These are phyloP conservation scores for Hoplostethus atlanticus DNA, from an alignment of 2,797 vertebrate genomes.

Conservation along the genomic window DNA sequence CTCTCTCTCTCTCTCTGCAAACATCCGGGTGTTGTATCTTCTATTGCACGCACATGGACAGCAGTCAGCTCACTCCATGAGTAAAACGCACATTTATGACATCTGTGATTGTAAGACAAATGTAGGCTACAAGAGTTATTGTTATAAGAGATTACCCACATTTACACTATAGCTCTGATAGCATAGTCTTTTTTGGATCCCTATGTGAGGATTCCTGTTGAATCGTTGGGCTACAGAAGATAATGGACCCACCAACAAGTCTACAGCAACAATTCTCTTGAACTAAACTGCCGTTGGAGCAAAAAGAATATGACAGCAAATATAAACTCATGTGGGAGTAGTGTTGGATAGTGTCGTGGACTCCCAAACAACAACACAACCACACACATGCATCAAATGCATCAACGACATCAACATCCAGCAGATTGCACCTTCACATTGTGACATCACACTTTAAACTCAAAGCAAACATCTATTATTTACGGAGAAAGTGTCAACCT, in stretches of 20 bases:
- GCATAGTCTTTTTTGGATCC: no score
- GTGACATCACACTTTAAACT: conserved; percentile 4
- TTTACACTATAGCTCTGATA: no score
- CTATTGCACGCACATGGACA: conserved; percentile 10
- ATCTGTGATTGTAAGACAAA: background rate
- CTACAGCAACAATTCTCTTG: no score
- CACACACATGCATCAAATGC: background rate
- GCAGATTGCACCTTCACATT: background rate
- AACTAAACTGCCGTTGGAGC: background rate
- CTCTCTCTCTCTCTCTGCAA: conserved; percentile 20
- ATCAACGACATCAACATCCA: conserved; percentile 18
- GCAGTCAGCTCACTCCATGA: background rate
- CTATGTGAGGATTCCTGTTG: no score
- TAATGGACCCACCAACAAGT: no score
- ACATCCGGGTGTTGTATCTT: conserved; percentile 29
- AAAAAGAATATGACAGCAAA: background rate
- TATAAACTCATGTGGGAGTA: no score
- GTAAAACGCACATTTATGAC: conserved; percentile 6
- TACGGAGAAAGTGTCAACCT: conserved; percentile 24
- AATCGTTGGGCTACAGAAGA: no score
- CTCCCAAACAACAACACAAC: background rate
- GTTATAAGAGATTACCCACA: no score
- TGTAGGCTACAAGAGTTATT: no score
- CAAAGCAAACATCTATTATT: conserved; percentile 49
- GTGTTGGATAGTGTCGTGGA: no score